These are phyloP conservation scores for Plumapathes pennacea DNA, from an alignment of 92 coral and sea anemone genomes.

Conservation along the genomic window DNA sequence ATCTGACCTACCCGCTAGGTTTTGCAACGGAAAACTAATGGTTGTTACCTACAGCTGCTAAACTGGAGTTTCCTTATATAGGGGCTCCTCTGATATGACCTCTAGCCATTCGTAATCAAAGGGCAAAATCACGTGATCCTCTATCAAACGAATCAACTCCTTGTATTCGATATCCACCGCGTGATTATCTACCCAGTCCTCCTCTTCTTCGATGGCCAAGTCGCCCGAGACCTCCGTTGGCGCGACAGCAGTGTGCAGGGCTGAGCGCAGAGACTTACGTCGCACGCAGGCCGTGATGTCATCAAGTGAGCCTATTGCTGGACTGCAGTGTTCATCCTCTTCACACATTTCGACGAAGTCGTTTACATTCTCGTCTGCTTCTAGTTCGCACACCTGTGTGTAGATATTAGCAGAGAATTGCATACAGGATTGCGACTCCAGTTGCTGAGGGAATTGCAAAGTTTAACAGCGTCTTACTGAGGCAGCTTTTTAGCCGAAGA, in stretches of 20 bases:
- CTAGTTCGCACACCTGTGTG: background rate
- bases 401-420: no score
- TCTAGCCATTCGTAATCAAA: conserved; percentile 27
- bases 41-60: no score
- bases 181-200: background rate
- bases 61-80: conserved; percentile 1
- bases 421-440: no score
- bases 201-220: conserved; percentile 6
- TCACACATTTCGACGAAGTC: conserved; percentile 15
- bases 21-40: no score
- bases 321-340: conserved; percentile 36
- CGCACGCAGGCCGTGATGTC: conserved; percentile 13
- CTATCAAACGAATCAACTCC: conserved; percentile 52
- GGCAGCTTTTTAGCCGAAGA: no score
- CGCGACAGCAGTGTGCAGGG: conserved; percentile 13
- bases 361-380: background rate
- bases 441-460: no score
- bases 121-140: conserved; percentile 67
- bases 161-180: conserved; percentile 33
- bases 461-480: no score
- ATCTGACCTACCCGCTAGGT: no score
- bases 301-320: conserved; percentile 29
- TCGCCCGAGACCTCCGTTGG: conserved; percentile 6
- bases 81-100: background rate
- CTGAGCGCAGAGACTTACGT: conserved; percentile 26